Evolutionary conservation across 2,113 vertebrate species (phyloP).

Genomic region (Xyliphius kryptos): DNA sequence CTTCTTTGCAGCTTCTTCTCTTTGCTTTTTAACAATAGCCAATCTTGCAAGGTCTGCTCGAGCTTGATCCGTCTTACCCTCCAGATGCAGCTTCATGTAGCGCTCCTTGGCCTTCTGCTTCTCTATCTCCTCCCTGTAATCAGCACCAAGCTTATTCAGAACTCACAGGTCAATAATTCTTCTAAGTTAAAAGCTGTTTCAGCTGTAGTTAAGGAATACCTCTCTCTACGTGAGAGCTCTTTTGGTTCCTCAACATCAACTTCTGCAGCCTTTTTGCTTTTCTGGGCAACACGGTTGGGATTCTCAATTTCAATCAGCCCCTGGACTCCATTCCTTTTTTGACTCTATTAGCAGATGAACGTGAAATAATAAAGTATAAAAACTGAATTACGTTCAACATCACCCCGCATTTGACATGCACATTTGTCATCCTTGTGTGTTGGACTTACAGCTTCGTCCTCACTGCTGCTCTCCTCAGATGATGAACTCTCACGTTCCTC

Average conservation of each 20-base stretch:
- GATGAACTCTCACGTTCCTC: slow-evolving; percentile 52
- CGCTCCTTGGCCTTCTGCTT: slow-evolving; percentile 73
- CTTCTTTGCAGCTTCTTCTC: slow-evolving; percentile 70
- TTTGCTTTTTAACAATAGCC: slow-evolving; percentile 74
- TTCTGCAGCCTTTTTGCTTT: slow-evolving; percentile 68
- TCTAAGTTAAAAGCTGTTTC: not conserved
- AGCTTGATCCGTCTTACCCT: slow-evolving; percentile 74
- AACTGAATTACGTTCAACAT: no score
- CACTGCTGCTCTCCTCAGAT: slow-evolving; percentile 70
- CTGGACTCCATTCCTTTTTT: slow-evolving; percentile 66
- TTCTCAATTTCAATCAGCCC: slow-evolving; percentile 75
- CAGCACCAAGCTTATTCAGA: no score
- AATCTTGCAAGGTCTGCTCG: slow-evolving; percentile 68
- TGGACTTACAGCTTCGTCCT: slow-evolving; percentile 60
- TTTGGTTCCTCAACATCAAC: slow-evolving; percentile 57
- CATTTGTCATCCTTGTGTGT: not conserved
- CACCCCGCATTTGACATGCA: not conserved
- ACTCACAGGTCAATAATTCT: no score
- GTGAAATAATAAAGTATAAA: no score
- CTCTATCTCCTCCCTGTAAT: slow-evolving; percentile 70
- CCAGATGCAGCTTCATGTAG: slow-evolving; percentile 72
- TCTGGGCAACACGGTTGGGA: slow-evolving; percentile 68
- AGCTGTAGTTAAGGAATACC: slow-evolving; percentile 48
- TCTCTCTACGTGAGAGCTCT: slow-evolving; percentile 69
- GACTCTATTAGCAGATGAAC: slow-evolving; percentile 1